Evolutionary conservation across 1,140 invertebrate species (phyloP).

Genomic region (Oncopeltus fasciatus): DNA sequence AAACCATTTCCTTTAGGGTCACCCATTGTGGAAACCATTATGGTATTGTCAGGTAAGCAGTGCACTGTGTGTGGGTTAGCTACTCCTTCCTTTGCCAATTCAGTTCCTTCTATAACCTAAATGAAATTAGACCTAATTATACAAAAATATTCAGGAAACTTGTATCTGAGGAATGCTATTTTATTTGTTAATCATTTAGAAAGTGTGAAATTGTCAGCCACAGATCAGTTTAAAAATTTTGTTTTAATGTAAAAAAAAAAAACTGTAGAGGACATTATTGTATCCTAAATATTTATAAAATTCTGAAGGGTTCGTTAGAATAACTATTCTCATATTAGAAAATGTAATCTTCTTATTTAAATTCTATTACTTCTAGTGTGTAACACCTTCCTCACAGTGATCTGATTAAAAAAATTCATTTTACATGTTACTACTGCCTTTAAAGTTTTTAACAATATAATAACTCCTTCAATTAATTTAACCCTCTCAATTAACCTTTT

Average conservation of each 20-base stretch:
- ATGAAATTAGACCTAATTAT: not conserved
- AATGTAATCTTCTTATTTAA: too few species aligned
- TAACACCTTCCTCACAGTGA: too few species aligned
- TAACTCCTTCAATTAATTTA: too few species aligned
- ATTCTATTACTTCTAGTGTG: too few species aligned
- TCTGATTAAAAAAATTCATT: too few species aligned
- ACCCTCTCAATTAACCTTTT: too few species aligned
- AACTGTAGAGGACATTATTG: not conserved
- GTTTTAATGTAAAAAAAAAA: not conserved
- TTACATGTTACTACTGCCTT: too few species aligned
- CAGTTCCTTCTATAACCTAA: slow-evolving; percentile 51
- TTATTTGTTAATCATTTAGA: not conserved
- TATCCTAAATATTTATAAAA: not conserved
- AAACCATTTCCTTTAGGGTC: slow-evolving; percentile 61
- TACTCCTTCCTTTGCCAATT: slow-evolving; percentile 59
- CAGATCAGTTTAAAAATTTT: not conserved
- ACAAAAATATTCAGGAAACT: too few species aligned
- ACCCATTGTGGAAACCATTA: slow-evolving; percentile 91
- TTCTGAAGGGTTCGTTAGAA: too few species aligned
- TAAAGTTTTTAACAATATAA: too few species aligned
- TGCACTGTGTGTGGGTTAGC: slow-evolving; percentile 83
- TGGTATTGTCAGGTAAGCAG: slow-evolving; percentile 76
- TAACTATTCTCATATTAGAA: too few species aligned
- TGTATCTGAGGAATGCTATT: not conserved
- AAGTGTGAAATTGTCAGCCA: not conserved